Base-by-base conservation (phyloP, 2,113 vertebrate genomes). In the Dendropsophus ebraccatus region DNA sequence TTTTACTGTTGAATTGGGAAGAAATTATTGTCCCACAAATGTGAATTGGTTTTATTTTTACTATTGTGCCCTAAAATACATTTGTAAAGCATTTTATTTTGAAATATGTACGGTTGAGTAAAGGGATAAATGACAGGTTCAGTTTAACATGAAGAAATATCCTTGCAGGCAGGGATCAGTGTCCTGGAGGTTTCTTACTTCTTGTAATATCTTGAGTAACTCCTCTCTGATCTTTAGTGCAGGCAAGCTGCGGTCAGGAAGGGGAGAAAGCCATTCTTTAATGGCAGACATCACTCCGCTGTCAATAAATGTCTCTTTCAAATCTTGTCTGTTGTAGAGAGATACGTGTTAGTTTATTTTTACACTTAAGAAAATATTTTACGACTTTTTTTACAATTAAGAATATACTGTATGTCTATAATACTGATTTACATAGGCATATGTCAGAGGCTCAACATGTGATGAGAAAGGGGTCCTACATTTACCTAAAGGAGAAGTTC, bases 201-300 rank as follows among this genome's bases (percentile, higher is more conserved):
- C 98, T 89, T 99, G 97, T 2, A 99, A 92, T 88, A 99, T 98
- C 93, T 94, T 96, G 32, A 99, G 93, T 28, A 99, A 95, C 75
- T 99, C 97, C 87, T 98, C 96, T 77, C 98, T 91, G 91, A 99
- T 99, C 87, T 96, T 95, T 0, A 99, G 92, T 0, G 98, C 97
- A 0, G 98, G 98, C 47, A 99, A 94, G 52, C 98, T 99, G 88
- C 97, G 95, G 87, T 99, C 98, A 1, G 98, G 98, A 0, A 99
- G 94, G 77, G 98, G 98, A 74, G 97, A 96, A 92, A 99, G 98
- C 98, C 98, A 99, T 86, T 99, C 98, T 90, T 98, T 99, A 81
- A 99, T 99, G 82, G 98, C 98, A 47, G 95, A 95, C 97, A 99
- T 99, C 87, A 99, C 98, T 0, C 98, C 98, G n/a, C 98, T 98